These are phyloP conservation scores for Dryas iulia DNA, from an alignment of 1,140 invertebrate species.

Conservation along the genomic window DNA sequence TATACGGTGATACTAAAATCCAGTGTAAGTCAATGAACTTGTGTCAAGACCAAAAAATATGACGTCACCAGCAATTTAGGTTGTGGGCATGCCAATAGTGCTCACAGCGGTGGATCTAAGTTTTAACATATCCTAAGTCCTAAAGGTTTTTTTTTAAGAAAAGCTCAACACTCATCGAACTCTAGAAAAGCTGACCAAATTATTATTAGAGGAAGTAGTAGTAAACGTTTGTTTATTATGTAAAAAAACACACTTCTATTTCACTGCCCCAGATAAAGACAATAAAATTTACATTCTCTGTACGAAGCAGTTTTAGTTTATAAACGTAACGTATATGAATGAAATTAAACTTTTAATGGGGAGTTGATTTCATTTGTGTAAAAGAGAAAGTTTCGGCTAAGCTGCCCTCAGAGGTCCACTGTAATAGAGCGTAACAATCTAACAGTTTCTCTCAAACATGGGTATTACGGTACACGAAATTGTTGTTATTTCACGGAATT, in stretches of 20 bases:
- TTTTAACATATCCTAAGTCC: too few species aligned
- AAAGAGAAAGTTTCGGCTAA: conserved; percentile 29
- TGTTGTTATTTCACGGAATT: conserved; percentile 1
- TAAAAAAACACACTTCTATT: background rate
- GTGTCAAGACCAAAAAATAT: too few species aligned
- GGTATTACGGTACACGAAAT: conserved; percentile 18
- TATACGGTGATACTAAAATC: too few species aligned
- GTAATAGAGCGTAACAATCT: conserved; percentile 28
- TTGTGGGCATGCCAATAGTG: too few species aligned
- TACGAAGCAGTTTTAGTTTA: background rate
- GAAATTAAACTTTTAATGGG: conserved; percentile 1
- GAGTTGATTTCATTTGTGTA: conserved; percentile 17
- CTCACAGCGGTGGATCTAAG: too few species aligned
- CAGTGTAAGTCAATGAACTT: too few species aligned
- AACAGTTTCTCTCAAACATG: conserved; percentile 24
- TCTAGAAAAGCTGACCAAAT: background rate
- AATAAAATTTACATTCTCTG: background rate
- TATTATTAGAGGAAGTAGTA: background rate
- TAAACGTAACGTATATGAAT: background rate
- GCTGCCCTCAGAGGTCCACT: conserved; percentile 25
- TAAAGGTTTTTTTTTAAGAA: too few species aligned
- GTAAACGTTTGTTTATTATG: background rate
- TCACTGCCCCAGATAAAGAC: background rate
- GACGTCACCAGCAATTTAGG: too few species aligned
- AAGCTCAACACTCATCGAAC: background rate